Evolutionary conservation across 2,888 invertebrate species (phyloP).

Genomic region (Aspidapion aeneum): DNA sequence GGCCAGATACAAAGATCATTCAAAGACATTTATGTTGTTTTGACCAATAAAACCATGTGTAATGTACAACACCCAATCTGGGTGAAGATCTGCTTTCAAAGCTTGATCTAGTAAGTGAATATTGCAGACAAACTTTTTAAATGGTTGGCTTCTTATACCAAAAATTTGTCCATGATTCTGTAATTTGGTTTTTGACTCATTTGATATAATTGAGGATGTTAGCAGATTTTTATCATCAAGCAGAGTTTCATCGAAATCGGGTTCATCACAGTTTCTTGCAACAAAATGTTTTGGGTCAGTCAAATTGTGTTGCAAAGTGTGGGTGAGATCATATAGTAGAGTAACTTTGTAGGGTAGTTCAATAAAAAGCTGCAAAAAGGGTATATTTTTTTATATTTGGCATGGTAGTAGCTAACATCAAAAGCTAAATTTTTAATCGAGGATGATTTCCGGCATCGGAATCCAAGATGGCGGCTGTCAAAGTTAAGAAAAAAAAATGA

Average conservation of each 20-base stretch:
- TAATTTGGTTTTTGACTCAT: slow-evolving; percentile 21
- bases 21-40: slow-evolving; percentile 88
- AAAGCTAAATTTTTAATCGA: no score
- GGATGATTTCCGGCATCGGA: no score
- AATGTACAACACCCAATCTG: slow-evolving; percentile 92
- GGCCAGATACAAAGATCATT: slow-evolving; percentile 82
- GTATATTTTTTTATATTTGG: no score
- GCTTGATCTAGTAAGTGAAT: slow-evolving; percentile 72
- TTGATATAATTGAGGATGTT: slow-evolving; percentile 28
- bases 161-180: slow-evolving; percentile 56
- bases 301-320: slow-evolving; percentile 93
- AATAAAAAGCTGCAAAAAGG: no score
- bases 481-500: no score
- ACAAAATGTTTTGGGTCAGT: slow-evolving; percentile 71
- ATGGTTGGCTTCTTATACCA: slow-evolving; percentile 70
- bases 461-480: no score
- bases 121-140: slow-evolving; percentile 95
- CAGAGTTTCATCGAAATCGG: slow-evolving; percentile 26
- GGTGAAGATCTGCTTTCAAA: slow-evolving; percentile 71
- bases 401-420: no score
- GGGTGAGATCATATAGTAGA: slow-evolving; percentile 93
- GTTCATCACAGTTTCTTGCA: slow-evolving; percentile 46
- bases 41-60: slow-evolving; percentile 95
- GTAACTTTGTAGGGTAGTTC: no score
- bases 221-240: slow-evolving; percentile 26